Evolutionary conservation across 92 coral and sea anemone species (phyloP), one percentile per base, ranked within the genome.

Genomic region (Zoanthus gigantus): DNA sequence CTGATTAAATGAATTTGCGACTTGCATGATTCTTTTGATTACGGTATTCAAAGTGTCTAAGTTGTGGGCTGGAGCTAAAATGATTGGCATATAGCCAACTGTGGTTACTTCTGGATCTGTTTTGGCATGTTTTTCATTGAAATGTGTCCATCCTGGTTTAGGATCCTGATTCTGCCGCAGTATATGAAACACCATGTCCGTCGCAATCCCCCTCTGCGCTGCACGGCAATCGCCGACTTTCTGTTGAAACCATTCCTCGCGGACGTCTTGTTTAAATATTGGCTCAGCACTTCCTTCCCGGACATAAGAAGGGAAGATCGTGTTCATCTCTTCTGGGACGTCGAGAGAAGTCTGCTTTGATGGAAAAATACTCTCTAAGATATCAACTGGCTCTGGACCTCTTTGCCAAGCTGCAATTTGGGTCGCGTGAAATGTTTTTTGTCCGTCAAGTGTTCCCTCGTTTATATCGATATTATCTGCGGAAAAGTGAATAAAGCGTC

Each of bases 401-500:
- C 92, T 60, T 82, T 91, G 87, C 90, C 90, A 79, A 44, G 54
- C 80, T 65, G 84, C 84, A 47, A 28, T 53, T 73, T 87, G 93
- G 16, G 93, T 90, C 28, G 88, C 81, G 46, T 87, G 88, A 74
- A 90, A 74, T 87, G 91, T 90, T 82, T 74, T 85, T n/a, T 85
- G 72, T 7, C 83, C 89, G 47, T 86, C 89, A 17, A 76, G 72
- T 76, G 89, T 82, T 56, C 65, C 87, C 72, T 91, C 93, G 34
- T 80, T 77, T 13, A 87, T 85, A 63, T 91, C 90, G 32, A 86
- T 76, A 50, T 87, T 86, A 76, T 86, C 90, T 46, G 87, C 85
- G 4, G 90, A 47, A 23, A 87, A 81, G 66, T 85, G 78, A 78
- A 86, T 61, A 58, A 80, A 78, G 48, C 68, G 74, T 28, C 83